Evolutionary conservation across 35 echinoderm and acorn worm species (phyloP).

Genomic region (Heliocidaris erythrogramma): DNA sequence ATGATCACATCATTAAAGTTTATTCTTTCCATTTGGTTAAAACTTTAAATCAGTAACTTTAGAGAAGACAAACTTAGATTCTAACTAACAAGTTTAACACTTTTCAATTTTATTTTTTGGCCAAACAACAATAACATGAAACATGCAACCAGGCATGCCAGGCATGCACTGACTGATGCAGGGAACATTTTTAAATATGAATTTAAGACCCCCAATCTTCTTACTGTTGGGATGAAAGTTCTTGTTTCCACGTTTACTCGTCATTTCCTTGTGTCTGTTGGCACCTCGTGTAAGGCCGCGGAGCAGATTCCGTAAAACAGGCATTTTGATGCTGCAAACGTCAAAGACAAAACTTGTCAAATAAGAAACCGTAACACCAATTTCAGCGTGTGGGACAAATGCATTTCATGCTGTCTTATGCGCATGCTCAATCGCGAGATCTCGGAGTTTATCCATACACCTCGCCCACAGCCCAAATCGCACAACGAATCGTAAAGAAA

Average conservation of each 20-base stretch:
- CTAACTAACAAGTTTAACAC: too few relatives aligned
- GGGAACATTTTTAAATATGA: too few relatives aligned
- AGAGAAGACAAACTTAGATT: too few relatives aligned
- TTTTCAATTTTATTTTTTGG: too few relatives aligned
- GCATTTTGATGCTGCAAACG: constrained; percentile 38
- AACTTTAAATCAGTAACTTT: too few relatives aligned
- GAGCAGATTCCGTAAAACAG: constrained; percentile 52
- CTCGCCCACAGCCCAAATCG: background rate
- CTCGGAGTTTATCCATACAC: background rate
- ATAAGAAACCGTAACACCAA: background rate
- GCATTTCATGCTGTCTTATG: background rate
- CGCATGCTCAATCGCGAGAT: background rate
- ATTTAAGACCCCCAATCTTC: background rate
- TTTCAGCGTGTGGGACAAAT: background rate
- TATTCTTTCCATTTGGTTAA: too few relatives aligned
- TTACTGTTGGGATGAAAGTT: constrained; percentile 67
- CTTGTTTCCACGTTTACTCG: constrained; percentile 77
- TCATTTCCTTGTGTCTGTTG: constrained; percentile 72
- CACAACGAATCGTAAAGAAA: background rate
- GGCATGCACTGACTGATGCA: too few relatives aligned
- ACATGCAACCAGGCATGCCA: too few relatives aligned
- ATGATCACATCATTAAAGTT: too few relatives aligned
- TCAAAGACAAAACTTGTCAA: background rate
- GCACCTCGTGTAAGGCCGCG: constrained; percentile 61
- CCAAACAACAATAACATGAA: too few relatives aligned